A percentile compares a stretch with the other conserved stretches of the same genome.
These are phyloP conservation scores for Psittacara wagleri DNA, from an alignment of 2,113 vertebrate genomes.

Conservation along the genomic window DNA sequence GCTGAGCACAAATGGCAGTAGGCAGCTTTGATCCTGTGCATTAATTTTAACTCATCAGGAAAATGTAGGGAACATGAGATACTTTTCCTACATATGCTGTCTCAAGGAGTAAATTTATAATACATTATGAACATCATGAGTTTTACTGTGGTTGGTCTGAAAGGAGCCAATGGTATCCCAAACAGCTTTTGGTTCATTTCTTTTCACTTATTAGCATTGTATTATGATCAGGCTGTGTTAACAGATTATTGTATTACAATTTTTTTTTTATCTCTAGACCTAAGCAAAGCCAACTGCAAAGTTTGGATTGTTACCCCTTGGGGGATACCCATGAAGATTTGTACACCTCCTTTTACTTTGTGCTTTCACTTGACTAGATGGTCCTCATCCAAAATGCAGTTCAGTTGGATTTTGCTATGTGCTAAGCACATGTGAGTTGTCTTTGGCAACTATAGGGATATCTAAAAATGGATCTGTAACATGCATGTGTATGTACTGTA, in stretches of 20 bases:
- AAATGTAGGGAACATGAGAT: not conserved
- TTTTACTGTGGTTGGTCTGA: not conserved
- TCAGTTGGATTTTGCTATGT: not conserved
- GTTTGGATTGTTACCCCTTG: not conserved
- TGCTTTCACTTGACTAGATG: not conserved
- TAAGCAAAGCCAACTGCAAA: not conserved
- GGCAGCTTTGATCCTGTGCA: not conserved
- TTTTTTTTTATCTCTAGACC: not conserved
- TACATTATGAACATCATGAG: not conserved
- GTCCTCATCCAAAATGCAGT: not conserved
- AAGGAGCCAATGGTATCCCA: not conserved
- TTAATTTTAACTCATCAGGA: not conserved
- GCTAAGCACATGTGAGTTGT: not conserved
- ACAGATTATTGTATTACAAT: not conserved
- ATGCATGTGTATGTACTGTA: rapidly evolving
- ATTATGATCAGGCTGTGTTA: not conserved
- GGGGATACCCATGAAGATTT: not conserved
- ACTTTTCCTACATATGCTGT: not conserved
- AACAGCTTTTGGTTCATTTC: not conserved
- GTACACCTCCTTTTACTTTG: not conserved
- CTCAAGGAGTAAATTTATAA: not conserved
- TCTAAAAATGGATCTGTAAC: not conserved
- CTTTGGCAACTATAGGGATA: not conserved
- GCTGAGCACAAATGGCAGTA: not conserved
- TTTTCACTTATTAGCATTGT: not conserved